Evolutionary conservation across 1,140 invertebrate species (phyloP).

Genomic region (Chelonus insularis): DNA sequence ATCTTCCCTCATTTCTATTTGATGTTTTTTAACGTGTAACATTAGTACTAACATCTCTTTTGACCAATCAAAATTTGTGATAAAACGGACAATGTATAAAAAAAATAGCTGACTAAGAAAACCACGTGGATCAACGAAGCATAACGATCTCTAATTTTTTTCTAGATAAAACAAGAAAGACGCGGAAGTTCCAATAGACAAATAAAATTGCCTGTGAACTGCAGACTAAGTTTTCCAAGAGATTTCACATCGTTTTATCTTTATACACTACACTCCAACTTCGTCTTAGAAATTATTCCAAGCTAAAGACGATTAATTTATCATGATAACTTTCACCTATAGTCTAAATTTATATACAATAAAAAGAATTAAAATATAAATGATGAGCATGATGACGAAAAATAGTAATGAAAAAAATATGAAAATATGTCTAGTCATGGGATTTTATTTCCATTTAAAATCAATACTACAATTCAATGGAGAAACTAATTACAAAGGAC

Average conservation of each 20-base stretch:
- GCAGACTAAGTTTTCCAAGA: constrained; percentile 3
- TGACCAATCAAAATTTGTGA: background rate
- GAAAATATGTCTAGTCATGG: background rate
- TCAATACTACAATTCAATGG: background rate
- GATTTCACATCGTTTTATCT: constrained; percentile 4
- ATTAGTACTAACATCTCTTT: too few relatives aligned
- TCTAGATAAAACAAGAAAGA: constrained; percentile 4
- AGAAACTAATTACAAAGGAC: background rate
- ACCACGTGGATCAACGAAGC: constrained; percentile 52
- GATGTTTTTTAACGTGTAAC: too few relatives aligned
- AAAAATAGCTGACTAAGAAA: constrained; percentile 13
- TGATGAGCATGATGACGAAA: too few relatives aligned
- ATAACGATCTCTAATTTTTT: constrained; percentile 31
- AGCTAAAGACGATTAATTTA: background rate
- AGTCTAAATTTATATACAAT: background rate
- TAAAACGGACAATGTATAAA: background rate
- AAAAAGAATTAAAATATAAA: too few relatives aligned
- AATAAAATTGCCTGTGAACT: constrained; percentile 18
- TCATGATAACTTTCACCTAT: background rate
- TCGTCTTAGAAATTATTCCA: background rate
- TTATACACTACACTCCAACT: background rate
- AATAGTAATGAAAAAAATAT: background rate
- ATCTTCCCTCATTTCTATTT: too few relatives aligned
- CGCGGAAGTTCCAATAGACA: background rate
- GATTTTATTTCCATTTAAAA: background rate